phyloP scores from a whole-genome alignment of 2,113 vertebrate species.

The Cyprinodon tularosa region DNA sequence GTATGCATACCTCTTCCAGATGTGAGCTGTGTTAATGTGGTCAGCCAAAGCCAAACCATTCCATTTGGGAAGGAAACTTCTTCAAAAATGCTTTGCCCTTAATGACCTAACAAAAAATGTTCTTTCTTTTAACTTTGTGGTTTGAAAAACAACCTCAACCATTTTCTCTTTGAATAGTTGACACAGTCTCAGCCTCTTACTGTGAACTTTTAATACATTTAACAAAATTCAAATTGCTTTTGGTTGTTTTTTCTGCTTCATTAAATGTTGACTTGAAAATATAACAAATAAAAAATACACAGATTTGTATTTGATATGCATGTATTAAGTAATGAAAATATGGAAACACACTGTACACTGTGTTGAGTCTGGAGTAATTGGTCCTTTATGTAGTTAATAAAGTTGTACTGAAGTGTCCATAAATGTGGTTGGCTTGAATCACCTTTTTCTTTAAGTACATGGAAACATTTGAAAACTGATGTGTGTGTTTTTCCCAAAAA shows the following conservation, averaged over 20 bases:
- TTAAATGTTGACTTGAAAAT: not conserved
- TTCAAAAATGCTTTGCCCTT: slow-evolving; percentile 30
- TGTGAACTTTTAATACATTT: not conserved
- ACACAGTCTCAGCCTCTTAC: slow-evolving; percentile 16
- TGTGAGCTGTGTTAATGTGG: slow-evolving; percentile 37
- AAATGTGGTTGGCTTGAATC: not conserved
- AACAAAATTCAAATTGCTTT: not conserved
- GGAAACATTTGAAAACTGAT: not conserved
- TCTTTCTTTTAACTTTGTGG: slow-evolving; percentile 21
- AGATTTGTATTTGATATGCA: not conserved
- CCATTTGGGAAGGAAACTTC: slow-evolving; percentile 8
- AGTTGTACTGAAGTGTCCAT: not conserved
- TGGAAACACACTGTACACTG: too few species aligned
- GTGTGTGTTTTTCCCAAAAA: not conserved
- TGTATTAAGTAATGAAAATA: not conserved
- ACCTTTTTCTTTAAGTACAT: not conserved
- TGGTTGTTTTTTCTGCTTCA: not conserved
- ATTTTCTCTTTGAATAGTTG: slow-evolving; percentile 36
- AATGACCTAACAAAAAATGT: slow-evolving; percentile 25
- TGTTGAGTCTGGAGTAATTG: too few species aligned
- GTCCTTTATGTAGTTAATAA: not conserved
- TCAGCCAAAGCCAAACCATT: slow-evolving; percentile 18
- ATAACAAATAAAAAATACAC: not conserved
- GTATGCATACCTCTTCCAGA: slow-evolving; percentile 8
- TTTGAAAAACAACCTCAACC: slow-evolving; percentile 43